phyloP scores from a whole-genome alignment of 2,797 vertebrate species.

The Scolopax rusticola region DNA sequence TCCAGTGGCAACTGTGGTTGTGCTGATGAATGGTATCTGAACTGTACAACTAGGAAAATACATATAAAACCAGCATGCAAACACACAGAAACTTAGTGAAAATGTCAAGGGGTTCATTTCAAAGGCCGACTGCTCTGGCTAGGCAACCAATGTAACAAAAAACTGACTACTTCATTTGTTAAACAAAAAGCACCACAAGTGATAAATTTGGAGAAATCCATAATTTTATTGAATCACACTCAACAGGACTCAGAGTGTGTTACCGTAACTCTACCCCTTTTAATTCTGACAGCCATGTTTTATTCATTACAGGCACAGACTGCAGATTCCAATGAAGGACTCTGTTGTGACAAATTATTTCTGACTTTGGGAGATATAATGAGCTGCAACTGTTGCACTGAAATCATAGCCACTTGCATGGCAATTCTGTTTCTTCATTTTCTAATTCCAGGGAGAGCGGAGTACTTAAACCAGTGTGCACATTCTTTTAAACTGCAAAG shows the following conservation, averaged over 20 bases:
- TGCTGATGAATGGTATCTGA: not conserved
- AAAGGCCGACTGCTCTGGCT: not conserved
- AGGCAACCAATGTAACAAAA: not conserved
- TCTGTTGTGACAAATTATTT: constrained; percentile 58
- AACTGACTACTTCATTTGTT: not conserved
- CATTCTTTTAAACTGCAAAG: constrained; percentile 61
- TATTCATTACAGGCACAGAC: not conserved
- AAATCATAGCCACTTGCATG: not conserved
- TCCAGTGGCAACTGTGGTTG: not conserved
- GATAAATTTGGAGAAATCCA: not conserved
- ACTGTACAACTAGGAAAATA: not conserved
- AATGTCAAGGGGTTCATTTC: not conserved
- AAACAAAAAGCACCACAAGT: constrained; percentile 35
- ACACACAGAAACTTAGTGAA: not conserved
- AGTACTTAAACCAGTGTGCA: not conserved
- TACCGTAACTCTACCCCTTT: not conserved
- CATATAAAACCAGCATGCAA: not conserved
- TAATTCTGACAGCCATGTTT: constrained; percentile 15
- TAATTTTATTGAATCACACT: constrained; percentile 1
- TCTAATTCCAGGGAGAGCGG: not conserved
- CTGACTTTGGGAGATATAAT: constrained; percentile 25
- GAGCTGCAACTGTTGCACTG: not conserved
- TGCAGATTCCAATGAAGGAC: not conserved
- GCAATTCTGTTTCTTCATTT: not conserved
- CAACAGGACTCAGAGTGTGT: not conserved